Base-by-base conservation (phyloP, 2,888 invertebrate species). In the Acrocera orbiculus region DNA sequence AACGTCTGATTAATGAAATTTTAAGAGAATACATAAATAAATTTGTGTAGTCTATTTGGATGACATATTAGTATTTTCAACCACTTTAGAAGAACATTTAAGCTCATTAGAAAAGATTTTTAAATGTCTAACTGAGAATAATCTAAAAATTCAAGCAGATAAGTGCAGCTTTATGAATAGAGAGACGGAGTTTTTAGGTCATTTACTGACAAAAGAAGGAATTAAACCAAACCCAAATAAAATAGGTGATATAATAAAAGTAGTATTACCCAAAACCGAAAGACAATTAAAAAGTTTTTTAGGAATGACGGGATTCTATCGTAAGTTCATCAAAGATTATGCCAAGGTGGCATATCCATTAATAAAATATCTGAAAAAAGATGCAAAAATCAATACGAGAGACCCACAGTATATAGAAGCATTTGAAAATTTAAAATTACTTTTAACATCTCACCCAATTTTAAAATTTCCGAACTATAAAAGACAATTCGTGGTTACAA, bases 351-450 rank as follows among this genome's bases (percentile, higher is more conserved):
- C 25, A 10, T 6, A 31, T 2, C 19, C 19, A 6, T 19, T 19
- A 7, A 19, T 4, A 16, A 11, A 11, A 17, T 19, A 11, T 19
- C n/a, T 13, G 5, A 19, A 29, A 3, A 11, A n/a, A n/a, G n/a
- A n/a, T n/a, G n/a, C n/a, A n/a, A n/a, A 29, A 29, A 19, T 16
- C 9, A 35, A 16, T 11, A 19, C 9, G 4, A 38, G 30, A 2
- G 38, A 35, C 19, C 35, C 38, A 5, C 23, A 35, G 7, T 40
- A 39, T n/a, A n/a, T n/a, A n/a, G n/a, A n/a, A n/a, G n/a, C n/a
- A n/a, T n/a, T n/a, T n/a, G n/a, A n/a, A n/a, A n/a, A n/a, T n/a
- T n/a, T n/a, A n/a, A n/a, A n/a, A n/a, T n/a, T n/a, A n/a, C n/a
- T n/a, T n/a, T n/a, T n/a, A n/a, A n/a, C n/a, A n/a, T n/a, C n/a